phyloP scores from a whole-genome alignment of 2,888 invertebrate genomes.

The Seladonia tumulorum region DNA sequence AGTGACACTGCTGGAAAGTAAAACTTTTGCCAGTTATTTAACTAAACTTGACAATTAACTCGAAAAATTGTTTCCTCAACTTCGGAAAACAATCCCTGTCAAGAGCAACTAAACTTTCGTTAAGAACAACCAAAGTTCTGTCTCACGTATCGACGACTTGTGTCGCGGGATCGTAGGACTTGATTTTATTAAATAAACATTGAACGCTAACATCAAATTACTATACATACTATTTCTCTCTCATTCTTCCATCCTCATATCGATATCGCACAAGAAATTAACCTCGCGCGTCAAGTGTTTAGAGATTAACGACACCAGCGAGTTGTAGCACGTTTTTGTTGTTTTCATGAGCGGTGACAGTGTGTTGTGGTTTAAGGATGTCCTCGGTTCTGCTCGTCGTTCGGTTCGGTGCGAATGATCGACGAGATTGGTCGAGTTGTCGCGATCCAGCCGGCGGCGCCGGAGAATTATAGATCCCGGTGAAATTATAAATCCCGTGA shows the following conservation, averaged over 20 bases:
- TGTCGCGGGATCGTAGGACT: neutral
- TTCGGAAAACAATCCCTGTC: too few relatives aligned
- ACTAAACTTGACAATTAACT: neutral
- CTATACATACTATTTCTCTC: too few relatives aligned
- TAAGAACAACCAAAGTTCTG: neutral
- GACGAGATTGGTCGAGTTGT: neutral
- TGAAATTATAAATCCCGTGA: constrained; percentile 16
- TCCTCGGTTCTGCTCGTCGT: neutral
- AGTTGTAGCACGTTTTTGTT: neutral
- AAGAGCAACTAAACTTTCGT: neutral
- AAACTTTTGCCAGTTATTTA: too few relatives aligned
- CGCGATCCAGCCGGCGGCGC: neutral
- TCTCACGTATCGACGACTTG: neutral
- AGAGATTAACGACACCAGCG: neutral
- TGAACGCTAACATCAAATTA: neutral
- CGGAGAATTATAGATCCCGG: constrained; percentile 18
- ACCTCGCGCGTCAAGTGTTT: neutral
- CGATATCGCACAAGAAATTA: neutral
- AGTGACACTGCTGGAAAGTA: neutral
- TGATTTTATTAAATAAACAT: neutral
- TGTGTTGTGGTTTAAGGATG: neutral
- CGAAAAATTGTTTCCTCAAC: too few relatives aligned
- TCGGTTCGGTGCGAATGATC: neutral
- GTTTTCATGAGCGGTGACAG: neutral
- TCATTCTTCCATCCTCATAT: neutral